phyloP scores from a whole-genome alignment of 2,888 invertebrate genomes.

The Parnassius apollo region DNA sequence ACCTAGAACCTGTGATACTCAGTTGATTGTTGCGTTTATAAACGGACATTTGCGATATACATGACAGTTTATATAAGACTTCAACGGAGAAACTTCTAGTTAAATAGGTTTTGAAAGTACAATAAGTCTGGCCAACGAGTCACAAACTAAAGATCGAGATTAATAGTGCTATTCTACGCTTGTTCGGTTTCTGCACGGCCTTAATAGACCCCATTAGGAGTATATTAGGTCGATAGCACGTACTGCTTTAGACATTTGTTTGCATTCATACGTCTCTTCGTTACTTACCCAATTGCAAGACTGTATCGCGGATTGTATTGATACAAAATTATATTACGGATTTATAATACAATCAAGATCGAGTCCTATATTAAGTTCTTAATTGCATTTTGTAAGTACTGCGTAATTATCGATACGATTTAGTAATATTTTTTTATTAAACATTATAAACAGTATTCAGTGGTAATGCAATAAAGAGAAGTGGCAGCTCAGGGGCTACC shows the following conservation, averaged over 20 bases:
- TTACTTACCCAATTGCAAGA: conserved; percentile 18
- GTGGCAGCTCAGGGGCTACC: too few relatives aligned
- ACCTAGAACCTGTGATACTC: too few relatives aligned
- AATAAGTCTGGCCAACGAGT: neutral
- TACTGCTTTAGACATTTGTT: conserved; percentile 21
- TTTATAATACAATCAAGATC: too few relatives aligned
- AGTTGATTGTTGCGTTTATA: too few relatives aligned
- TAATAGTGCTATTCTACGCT: conserved; percentile 59
- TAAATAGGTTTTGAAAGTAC: neutral
- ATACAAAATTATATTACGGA: neutral
- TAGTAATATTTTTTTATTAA: too few relatives aligned
- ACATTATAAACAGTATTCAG: too few relatives aligned
- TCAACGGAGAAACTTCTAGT: neutral
- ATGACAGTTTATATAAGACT: neutral
- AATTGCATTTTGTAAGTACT: too few relatives aligned
- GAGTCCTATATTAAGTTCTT: too few relatives aligned
- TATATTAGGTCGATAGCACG: conserved; percentile 17
- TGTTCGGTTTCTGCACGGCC: conserved; percentile 62
- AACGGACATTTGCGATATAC: neutral
- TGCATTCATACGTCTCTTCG: conserved; percentile 22
- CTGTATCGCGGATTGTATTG: conserved; percentile 10
- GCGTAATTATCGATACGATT: too few relatives aligned
- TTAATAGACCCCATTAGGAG: conserved; percentile 51
- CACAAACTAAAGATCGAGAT: conserved; percentile 38
- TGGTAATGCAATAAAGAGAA: too few relatives aligned